These are phyloP conservation scores for Tonatia bakeri DNA, from an alignment of 2,113 vertebrate genomes.

Conservation along the genomic window DNA sequence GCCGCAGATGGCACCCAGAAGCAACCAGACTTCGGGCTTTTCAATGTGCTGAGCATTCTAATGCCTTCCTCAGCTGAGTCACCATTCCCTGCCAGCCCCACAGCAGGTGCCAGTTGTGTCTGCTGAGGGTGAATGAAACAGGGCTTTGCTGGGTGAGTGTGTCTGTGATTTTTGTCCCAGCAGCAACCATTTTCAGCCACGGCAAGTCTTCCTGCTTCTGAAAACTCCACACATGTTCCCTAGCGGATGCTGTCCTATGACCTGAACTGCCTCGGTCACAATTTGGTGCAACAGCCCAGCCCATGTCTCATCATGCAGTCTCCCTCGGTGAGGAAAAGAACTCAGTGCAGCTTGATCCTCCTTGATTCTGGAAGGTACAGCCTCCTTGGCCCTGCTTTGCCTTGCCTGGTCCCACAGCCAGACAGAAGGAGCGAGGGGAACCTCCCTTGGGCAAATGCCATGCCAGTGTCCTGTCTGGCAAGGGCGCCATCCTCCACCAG, in stretches of 20 bases:
- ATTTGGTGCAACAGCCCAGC: neutral
- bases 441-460: neutral
- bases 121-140: neutral
- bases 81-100: neutral
- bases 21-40: neutral
- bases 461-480: neutral
- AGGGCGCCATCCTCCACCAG: neutral
- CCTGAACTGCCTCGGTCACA: neutral
- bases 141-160: neutral
- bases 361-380: neutral
- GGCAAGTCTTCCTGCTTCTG: neutral
- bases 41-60: neutral
- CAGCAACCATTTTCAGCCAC: neutral
- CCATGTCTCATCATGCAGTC: neutral
- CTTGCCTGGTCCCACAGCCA: neutral
- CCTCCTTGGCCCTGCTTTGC: neutral
- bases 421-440: neutral
- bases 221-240: neutral
- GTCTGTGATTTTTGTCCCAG: neutral
- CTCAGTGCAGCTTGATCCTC: neutral
- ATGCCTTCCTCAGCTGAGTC: neutral
- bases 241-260: neutral
- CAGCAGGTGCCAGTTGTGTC: neutral
- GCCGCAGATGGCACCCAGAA: constrained; percentile 8
- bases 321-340: neutral